Evolutionary conservation across 2,113 vertebrate genomes (phyloP).

Genomic region (Gopherus evgoodei): DNA sequence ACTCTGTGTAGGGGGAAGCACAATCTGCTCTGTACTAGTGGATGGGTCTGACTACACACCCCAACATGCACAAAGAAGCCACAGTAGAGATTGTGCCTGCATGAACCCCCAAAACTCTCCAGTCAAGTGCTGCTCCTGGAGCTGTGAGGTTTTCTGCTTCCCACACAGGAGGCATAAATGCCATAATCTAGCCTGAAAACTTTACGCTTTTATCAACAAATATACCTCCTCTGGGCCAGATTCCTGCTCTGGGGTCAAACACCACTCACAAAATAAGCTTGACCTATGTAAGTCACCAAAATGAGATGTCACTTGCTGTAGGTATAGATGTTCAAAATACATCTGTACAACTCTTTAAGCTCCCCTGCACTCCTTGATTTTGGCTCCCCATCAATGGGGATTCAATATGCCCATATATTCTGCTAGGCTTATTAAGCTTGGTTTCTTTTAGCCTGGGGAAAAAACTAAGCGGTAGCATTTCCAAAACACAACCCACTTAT

Average conservation of each 20-base stretch:
- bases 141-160: neutral
- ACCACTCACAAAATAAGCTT: neutral
- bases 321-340: neutral
- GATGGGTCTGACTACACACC: neutral
- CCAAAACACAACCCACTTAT: too few relatives aligned
- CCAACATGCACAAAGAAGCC: neutral
- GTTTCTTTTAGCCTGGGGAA: too few relatives aligned
- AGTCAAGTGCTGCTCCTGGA: neutral
- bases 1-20: neutral
- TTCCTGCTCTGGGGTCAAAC: neutral
- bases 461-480: too few relatives aligned
- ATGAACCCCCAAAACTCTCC: neutral
- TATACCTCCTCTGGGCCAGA: too few relatives aligned
- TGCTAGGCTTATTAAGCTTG: too few relatives aligned
- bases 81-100: neutral
- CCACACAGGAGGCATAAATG: neutral
- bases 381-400: too few relatives aligned
- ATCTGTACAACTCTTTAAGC: too few relatives aligned
- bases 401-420: too few relatives aligned
- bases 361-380: too few relatives aligned
- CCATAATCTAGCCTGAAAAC: neutral
- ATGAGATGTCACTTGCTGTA: neutral
- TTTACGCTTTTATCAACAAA: neutral
- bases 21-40: neutral
- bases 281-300: neutral